A percentile compares a stretch with the other conserved stretches of the same genome.
phyloP scores from a whole-genome alignment of 2,888 invertebrate species.

The Autographa gamma region DNA sequence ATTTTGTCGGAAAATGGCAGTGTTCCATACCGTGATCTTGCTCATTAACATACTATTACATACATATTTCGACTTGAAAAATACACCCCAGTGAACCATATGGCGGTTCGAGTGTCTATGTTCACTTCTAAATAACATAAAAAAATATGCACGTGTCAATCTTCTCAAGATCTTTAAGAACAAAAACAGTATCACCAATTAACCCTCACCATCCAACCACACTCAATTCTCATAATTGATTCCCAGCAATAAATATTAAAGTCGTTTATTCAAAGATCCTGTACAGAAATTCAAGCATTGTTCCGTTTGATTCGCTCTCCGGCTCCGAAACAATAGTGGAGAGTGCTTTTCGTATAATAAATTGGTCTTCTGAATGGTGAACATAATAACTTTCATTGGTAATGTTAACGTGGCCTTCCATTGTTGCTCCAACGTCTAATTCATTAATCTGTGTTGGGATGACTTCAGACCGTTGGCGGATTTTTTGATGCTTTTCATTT shows the following conservation, averaged over 20 bases:
- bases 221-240: conserved; percentile 37
- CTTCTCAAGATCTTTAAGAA: not conserved
- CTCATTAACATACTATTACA: too few relatives aligned
- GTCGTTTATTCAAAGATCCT: conserved; percentile 27
- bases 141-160: not conserved
- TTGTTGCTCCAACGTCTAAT: conserved; percentile 63
- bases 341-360: conserved; percentile 70
- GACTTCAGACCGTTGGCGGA: conserved; percentile 19
- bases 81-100: too few relatives aligned
- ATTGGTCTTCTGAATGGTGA: conserved; percentile 64
- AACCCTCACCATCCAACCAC: conserved; percentile 9
- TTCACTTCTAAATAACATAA: too few relatives aligned
- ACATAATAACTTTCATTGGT: conserved; percentile 69
- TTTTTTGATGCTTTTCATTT: conserved; percentile 1
- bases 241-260: conserved; percentile 39
- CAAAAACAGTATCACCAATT: not conserved
- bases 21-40: too few relatives aligned
- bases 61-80: too few relatives aligned
- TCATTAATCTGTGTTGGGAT: conserved; percentile 62
- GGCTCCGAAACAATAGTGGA: conserved; percentile 64
- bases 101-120: too few relatives aligned
- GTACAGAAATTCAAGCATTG: conserved; percentile 38
- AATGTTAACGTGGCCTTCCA: conserved; percentile 63
- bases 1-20: too few relatives aligned
- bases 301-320: conserved; percentile 47